Conservation (phyloP, 2,888 invertebrate species). For the Steinernema hermaphroditum region DNA sequence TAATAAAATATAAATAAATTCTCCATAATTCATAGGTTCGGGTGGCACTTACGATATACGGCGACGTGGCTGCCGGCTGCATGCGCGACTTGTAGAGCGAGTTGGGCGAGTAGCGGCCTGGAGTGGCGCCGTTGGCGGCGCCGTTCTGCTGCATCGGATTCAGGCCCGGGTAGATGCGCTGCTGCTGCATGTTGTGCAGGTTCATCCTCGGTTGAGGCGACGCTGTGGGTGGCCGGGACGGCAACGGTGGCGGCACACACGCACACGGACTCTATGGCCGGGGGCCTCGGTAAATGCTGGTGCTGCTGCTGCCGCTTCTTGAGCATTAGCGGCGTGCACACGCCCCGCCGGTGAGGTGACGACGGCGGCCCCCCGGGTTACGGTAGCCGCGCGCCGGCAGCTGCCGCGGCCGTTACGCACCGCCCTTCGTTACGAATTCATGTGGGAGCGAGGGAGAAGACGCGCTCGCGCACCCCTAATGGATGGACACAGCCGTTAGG, state of each 20-base stretch:
- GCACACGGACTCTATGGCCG: neutral
- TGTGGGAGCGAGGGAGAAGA: neutral
- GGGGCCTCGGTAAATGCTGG: neutral
- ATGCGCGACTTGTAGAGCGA: constrained; percentile 20
- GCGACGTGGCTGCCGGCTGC: neutral
- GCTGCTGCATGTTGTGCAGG: constrained; percentile 24
- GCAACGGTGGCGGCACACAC: neutral
- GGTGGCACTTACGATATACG: constrained; percentile 1
- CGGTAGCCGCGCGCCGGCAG: constrained; percentile 15
- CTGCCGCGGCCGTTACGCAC: neutral
- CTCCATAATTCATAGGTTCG: constrained; percentile 14
- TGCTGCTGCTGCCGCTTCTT: constrained; percentile 23
- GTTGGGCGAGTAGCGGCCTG: neutral
- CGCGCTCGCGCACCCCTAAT: neutral
- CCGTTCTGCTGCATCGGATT: constrained; percentile 67
- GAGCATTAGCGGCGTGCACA: constrained; percentile 22
- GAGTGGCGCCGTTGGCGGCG: neutral
- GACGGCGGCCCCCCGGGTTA: neutral
- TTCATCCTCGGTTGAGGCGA: neutral
- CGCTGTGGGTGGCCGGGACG: neutral
- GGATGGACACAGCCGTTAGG: constrained; percentile 3
- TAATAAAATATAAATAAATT: constrained; percentile 1
- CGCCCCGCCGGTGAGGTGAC: constrained; percentile 20
- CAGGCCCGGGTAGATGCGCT: constrained; percentile 41
- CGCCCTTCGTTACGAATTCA: constrained; percentile 19